These are phyloP conservation scores for Neosilurus mollespiculum DNA, from an alignment of 2,797 vertebrate species.

Conservation along the genomic window DNA sequence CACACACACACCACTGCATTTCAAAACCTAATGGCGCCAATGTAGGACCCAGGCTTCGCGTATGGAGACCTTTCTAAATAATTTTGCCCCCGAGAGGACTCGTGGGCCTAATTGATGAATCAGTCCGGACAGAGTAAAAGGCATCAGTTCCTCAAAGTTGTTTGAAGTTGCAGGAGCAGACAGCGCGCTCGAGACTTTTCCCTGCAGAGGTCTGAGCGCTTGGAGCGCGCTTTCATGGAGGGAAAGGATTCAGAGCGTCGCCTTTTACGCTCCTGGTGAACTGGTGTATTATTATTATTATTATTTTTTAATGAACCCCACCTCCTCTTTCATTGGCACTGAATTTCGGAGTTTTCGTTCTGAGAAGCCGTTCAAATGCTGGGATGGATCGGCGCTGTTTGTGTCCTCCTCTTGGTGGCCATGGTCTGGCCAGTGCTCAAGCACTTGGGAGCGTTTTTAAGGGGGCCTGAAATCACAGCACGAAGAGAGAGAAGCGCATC, in stretches of 20 bases:
- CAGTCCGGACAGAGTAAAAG: not conserved
- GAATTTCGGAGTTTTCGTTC: conserved; percentile 4
- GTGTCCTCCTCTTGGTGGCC: conserved; percentile 68
- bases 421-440: conserved; percentile 68
- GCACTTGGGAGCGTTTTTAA: conserved; percentile 58
- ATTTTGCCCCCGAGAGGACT: conserved; percentile 12
- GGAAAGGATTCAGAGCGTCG: not conserved
- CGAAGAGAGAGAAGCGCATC: conserved; percentile 51
- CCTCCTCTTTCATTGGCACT: not conserved
- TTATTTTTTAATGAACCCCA: conserved; percentile 1
- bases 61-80: not conserved
- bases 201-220: not conserved
- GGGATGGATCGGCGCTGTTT: conserved; percentile 68
- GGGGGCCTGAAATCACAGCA: conserved; percentile 48
- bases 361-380: conserved; percentile 68
- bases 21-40: conserved; percentile 54
- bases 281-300: not conserved
- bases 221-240: conserved; percentile 14
- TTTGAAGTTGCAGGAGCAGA: conserved; percentile 40
- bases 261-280: conserved; percentile 16
- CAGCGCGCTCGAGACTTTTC: conserved; percentile 1
- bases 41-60: not conserved
- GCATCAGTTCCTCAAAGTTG: conserved; percentile 20
- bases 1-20: conserved; percentile 43
- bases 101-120: not conserved